phyloP scores from a whole-genome alignment of 2,113 vertebrate genomes.

The Motacilla tschutschensis region DNA sequence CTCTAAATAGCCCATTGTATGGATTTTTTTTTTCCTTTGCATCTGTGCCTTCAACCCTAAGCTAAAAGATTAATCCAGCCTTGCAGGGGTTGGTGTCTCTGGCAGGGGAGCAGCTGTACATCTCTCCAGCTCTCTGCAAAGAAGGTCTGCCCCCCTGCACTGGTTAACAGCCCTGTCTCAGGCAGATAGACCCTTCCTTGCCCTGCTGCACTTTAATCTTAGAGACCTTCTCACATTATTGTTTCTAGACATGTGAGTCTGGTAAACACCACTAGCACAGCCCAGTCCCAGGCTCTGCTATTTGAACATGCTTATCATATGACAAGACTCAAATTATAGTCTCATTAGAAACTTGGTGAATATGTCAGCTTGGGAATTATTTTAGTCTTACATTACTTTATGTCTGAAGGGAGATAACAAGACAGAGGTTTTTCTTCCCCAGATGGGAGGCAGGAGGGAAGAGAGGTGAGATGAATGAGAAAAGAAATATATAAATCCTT shows the following conservation, averaged over 20 bases:
- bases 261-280: neutral
- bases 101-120: neutral
- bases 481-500: neutral
- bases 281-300: neutral
- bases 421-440: neutral
- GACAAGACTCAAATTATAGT: neutral
- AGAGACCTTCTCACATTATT: neutral
- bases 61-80: neutral
- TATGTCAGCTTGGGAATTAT: neutral
- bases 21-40: neutral
- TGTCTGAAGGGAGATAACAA: neutral
- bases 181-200: neutral
- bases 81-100: neutral
- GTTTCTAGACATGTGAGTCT: neutral
- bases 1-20: neutral
- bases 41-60: neutral
- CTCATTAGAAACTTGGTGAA: neutral
- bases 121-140: neutral
- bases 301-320: neutral
- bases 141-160: neutral
- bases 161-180: neutral
- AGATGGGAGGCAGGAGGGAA: neutral
- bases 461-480: neutral
- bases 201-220: neutral
- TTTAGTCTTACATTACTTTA: neutral